A percentile compares a stretch with the other conserved stretches of the same genome.
These are phyloP conservation scores for Vicugna pacos DNA, from an alignment of 2,113 vertebrate species.

Conservation along the genomic window DNA sequence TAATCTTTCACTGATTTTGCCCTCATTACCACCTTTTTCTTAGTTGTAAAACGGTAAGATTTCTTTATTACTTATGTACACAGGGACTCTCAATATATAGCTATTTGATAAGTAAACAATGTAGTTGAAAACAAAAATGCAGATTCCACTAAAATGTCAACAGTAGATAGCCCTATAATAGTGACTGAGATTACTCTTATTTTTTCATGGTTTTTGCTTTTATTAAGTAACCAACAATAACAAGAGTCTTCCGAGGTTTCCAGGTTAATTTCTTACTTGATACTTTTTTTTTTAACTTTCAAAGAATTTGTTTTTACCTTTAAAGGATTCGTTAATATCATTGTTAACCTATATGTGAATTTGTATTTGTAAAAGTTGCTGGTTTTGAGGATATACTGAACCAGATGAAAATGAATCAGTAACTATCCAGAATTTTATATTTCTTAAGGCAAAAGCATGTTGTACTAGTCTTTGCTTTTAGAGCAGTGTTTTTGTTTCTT, in stretches of 20 bases:
- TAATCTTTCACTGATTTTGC: neutral
- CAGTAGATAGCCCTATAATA: neutral
- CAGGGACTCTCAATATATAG: neutral
- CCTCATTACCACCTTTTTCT: neutral
- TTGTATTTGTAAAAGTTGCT: neutral
- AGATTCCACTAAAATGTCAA: neutral
- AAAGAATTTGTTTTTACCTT: neutral
- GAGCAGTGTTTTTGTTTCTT: neutral
- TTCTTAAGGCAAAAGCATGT: neutral
- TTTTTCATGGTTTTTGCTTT: neutral
- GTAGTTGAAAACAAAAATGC: conserved; percentile 7
- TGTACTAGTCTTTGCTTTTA: conserved; percentile 10
- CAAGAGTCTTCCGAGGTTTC: neutral
- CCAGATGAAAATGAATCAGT: neutral
- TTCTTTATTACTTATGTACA: neutral
- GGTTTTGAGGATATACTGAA: conserved; percentile 1
- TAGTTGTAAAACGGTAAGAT: neutral
- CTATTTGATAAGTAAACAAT: neutral
- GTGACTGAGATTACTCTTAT: neutral
- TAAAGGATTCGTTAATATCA: neutral
- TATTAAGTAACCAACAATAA: neutral
- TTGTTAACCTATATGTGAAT: neutral
- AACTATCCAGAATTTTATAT: neutral
- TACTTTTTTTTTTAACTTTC: neutral
- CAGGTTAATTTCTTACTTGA: conserved; percentile 31